Base-by-base conservation (phyloP, 2,113 vertebrate species). In the Seriola rivoliana region DNA sequence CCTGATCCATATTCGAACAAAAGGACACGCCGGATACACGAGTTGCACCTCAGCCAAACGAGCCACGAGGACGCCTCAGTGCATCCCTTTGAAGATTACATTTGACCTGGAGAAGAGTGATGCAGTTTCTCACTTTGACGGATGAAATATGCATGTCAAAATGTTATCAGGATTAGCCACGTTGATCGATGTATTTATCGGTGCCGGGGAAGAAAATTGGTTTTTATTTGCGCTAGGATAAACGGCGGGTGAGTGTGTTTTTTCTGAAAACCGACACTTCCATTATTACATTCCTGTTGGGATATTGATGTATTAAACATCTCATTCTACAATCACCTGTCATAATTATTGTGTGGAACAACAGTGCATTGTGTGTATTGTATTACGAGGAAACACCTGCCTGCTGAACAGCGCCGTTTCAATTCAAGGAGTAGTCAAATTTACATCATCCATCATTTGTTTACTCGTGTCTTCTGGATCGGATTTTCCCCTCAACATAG, bases 31-130 rank as follows among this genome's bases (percentile, higher is more conserved):
- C n/a, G 64, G 55, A 78, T 63, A 32, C 79, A 55, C 23, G 55
- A 48, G 70, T 14, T n/a, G 34, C 25, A 48, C 58, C 55, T 11
- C 57, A 79, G 75, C 79, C 58, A 75, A 16, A 11, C 10, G 50
- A 63, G 84, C 68, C 77, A 14, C 4, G 3, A 71, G 50, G 78
- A 86, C 19, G 80, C 76, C 68, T 80, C 84, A 17, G 54, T 71
- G 72, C 80, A 13, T 90, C 75, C 10, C 84, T 91, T 86, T 91
- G 88, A 91, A 87, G 88, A 91, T 88, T 84, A 76, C 68, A 10
- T 76, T 82, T 78, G 78, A 86, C 86, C 72, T 34, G 38, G 54
- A 85, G 75, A 78, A 92, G 85, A 87, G 89, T 34, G 2, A 42
- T 48, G 75, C 73, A 60, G 69, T 36, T 19, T 38, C 63, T 63